These are phyloP conservation scores for Sphaerophoria taeniata DNA, from an alignment of 2,888 invertebrate species.

Conservation along the genomic window DNA sequence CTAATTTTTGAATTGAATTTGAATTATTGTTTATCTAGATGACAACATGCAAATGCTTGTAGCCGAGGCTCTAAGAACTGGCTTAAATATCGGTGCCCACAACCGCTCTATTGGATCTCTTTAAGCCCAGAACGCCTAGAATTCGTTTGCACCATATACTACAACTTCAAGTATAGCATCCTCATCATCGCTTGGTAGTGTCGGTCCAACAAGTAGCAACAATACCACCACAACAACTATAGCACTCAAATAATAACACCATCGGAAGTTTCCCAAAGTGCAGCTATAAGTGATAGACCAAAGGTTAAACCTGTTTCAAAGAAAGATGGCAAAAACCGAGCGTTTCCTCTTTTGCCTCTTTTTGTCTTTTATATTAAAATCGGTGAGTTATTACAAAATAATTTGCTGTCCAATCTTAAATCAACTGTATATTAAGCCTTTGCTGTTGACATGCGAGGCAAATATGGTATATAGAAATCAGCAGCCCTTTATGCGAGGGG, in stretches of 20 bases:
- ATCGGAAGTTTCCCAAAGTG: constrained; percentile 85
- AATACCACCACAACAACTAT: constrained; percentile 74
- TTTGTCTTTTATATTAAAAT: constrained; percentile 82
- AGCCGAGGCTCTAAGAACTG: constrained; percentile 63
- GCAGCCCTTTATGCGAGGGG: constrained; percentile 77
- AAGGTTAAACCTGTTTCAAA: constrained; percentile 92
- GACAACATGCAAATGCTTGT: constrained; percentile 64
- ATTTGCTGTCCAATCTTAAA: not conserved
- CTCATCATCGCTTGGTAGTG: constrained; percentile 60
- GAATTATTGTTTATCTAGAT: too few relatives aligned
- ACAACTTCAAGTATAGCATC: constrained; percentile 50
- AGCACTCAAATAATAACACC: constrained; percentile 82
- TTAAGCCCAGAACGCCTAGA: constrained; percentile 57
- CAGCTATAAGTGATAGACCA: constrained; percentile 92
- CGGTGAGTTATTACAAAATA: constrained; percentile 80
- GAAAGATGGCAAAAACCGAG: constrained; percentile 89
- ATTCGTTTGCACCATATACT: constrained; percentile 53
- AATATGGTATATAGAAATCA: constrained; percentile 77
- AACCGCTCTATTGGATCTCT: constrained; percentile 60
- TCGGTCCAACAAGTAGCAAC: constrained; percentile 69
- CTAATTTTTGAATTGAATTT: too few relatives aligned
- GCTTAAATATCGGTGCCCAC: constrained; percentile 52
- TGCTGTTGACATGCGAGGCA: constrained; percentile 77
- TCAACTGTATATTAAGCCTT: constrained; percentile 59
- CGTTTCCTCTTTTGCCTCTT: constrained; percentile 80